These are phyloP conservation scores for Ivindomyrus marchei DNA, from an alignment of 2,113 vertebrate species.

Conservation along the genomic window DNA sequence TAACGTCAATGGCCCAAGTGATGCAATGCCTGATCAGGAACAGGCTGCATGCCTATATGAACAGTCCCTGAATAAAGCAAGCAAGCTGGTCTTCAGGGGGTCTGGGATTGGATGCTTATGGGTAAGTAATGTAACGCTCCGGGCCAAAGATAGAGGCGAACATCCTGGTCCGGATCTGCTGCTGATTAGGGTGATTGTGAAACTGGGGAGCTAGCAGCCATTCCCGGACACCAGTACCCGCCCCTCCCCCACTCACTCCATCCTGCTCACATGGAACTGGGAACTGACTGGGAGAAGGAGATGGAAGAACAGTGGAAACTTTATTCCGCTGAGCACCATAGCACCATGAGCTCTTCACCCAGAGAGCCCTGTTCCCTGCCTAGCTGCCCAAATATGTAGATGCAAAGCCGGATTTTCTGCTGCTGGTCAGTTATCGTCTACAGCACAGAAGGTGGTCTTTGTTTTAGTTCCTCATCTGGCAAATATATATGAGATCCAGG, in stretches of 20 bases:
- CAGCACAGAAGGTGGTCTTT: not conserved
- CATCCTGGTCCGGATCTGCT: not conserved
- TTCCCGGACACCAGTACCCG: not conserved
- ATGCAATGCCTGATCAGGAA: not conserved
- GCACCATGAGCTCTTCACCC: not conserved
- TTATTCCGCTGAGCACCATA: not conserved
- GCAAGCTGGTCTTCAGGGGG: not conserved
- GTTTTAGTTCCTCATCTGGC: not conserved
- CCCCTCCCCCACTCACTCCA: not conserved
- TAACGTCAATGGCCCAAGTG: not conserved
- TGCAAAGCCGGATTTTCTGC: not conserved
- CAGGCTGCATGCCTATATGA: not conserved
- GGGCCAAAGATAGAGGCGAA: not conserved
- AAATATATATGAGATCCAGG: not conserved
- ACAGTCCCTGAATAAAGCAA: not conserved
- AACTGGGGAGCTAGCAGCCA: not conserved
- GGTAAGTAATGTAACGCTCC: not conserved
- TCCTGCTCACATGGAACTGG: not conserved
- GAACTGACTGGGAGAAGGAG: not conserved
- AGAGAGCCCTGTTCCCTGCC: not conserved
- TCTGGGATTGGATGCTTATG: not conserved
- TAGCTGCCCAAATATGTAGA: not conserved
- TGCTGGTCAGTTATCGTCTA: not conserved
- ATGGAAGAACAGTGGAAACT: not conserved
- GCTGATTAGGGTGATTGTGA: not conserved